Percentiles rank a stretch among this genome's conserved stretches.
These are phyloP conservation scores for Oncorhynchus keta DNA, from an alignment of 2,113 vertebrate species.

Conservation along the genomic window DNA sequence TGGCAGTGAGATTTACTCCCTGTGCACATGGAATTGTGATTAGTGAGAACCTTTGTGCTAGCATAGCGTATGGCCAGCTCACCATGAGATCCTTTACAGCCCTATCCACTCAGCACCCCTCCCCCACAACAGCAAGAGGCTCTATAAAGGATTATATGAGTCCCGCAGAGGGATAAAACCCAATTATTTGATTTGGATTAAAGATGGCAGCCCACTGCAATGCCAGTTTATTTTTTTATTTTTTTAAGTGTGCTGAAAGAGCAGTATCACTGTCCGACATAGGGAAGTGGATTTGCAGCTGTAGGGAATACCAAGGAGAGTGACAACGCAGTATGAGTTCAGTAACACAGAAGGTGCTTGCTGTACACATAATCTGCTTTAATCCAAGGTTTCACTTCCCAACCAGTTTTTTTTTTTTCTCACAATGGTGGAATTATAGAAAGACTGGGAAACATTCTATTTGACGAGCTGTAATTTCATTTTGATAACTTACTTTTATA, in stretches of 20 bases:
- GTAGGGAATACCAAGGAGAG: not conserved
- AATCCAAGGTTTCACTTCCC: not conserved
- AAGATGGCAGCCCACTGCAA: constrained; percentile 46
- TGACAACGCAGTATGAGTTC: constrained; percentile 4
- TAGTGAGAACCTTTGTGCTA: constrained; percentile 52
- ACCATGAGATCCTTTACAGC: constrained; percentile 59
- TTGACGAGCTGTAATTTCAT: not conserved
- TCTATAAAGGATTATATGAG: constrained; percentile 62
- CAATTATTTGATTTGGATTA: constrained; percentile 71
- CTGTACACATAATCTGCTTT: constrained; percentile 4
- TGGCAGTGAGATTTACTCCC: constrained; percentile 54
- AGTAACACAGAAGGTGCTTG: not conserved
- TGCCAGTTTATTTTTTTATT: constrained; percentile 20
- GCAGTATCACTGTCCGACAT: constrained; percentile 53
- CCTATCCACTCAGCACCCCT: constrained; percentile 30
- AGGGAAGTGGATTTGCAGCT: constrained; percentile 12
- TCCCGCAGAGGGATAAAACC: constrained; percentile 53
- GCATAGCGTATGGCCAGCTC: constrained; percentile 44
- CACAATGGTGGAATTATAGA: no score
- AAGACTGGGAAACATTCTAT: not conserved
- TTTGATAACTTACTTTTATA: not conserved
- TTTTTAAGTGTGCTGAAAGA: constrained; percentile 53
- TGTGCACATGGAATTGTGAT: constrained; percentile 52
- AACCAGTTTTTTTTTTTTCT: not conserved
- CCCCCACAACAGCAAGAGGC: constrained; percentile 22